Base-by-base conservation (phyloP, 2,797 vertebrate genomes). In the Rhabdomys pumilio region DNA sequence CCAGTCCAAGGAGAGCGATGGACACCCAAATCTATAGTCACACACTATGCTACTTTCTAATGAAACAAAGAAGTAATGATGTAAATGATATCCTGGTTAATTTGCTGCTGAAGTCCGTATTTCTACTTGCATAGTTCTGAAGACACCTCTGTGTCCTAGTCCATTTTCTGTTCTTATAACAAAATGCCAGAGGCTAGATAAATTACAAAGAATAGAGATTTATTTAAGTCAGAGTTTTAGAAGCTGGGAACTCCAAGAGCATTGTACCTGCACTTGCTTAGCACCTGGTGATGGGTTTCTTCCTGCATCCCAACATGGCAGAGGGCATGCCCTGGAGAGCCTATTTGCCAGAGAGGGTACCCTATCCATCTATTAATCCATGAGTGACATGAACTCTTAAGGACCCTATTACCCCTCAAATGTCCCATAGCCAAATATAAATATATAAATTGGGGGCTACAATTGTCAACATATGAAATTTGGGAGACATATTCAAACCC, bases 141-240 rank as follows among this genome's bases (percentile, higher is more conserved):
- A 76, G n/a, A 57, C 81, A 55, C 34, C 22, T 63, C 41, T n/a
- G 41, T 57, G 17, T 77, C 80, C 90, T 77, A 6, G 5, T 77
- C 24, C 41, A 41, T 19, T 90, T 94, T 90, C 93, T 61, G 81
- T 91, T 50, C 61, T 53, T 83, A 84, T 17, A 13, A 85, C 22
- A 59, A 94, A 61, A 79, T 61, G 17, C 29, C 8, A 34, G 63
- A 47, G 53, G n/a, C 29, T 9, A 59, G 63, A 29, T 34, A 90
- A 77, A 41, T 90, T 57, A 29, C 22, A 65, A 59, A 79, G 8
- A 61, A 29, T 29, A 83, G 69, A 77, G 4, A 9, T 55, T 38
- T 53, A 29, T 57, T 57, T 65, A n/a, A 17, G 34, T 38, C 55
- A 75, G 31, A 19, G 38, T 77, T 22, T 34, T 55, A 38, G 44